Conservation (phyloP, 2,113 vertebrate species). For the Leucoraja erinaceus region DNA sequence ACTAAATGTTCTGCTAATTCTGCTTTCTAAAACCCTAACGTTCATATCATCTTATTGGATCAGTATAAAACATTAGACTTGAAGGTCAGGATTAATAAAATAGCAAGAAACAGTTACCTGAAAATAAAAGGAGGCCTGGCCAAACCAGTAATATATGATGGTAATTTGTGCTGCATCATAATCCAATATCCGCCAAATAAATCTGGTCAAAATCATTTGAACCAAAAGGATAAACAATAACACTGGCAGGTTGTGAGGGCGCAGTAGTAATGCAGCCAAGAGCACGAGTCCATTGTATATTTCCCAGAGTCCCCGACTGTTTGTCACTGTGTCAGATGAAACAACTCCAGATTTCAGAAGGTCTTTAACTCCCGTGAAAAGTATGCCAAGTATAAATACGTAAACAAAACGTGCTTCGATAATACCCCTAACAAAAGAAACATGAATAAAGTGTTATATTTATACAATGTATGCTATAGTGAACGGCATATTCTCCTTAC, state of each 20-base stretch:
- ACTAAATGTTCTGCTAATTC: not conserved
- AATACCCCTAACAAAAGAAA: constrained; percentile 69
- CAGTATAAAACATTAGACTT: not conserved
- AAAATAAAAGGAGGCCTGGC: constrained; percentile 94
- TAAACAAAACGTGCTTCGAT: constrained; percentile 89
- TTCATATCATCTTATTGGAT: not conserved
- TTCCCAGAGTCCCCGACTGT: constrained; percentile 79
- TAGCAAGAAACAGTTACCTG: constrained; percentile 63
- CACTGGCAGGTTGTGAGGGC: constrained; percentile 86
- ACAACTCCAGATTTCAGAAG: constrained; percentile 76
- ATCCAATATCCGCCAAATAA: constrained; percentile 78
- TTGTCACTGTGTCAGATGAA: constrained; percentile 54
- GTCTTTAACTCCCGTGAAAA: constrained; percentile 84
- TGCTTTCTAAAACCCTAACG: not conserved
- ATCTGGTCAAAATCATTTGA: constrained; percentile 74
- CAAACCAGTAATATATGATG: constrained; percentile 95
- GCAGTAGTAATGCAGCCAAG: constrained; percentile 72
- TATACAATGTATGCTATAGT: not conserved
- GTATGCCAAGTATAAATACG: constrained; percentile 84
- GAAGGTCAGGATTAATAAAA: not conserved
- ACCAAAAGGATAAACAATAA: constrained; percentile 74
- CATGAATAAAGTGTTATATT: constrained; percentile 30
- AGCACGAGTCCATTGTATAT: constrained; percentile 79
- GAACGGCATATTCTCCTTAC: not conserved
- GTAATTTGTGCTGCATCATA: constrained; percentile 75